Base-by-base conservation (phyloP, 2,113 vertebrate genomes). In the Chitala chitala region DNA sequence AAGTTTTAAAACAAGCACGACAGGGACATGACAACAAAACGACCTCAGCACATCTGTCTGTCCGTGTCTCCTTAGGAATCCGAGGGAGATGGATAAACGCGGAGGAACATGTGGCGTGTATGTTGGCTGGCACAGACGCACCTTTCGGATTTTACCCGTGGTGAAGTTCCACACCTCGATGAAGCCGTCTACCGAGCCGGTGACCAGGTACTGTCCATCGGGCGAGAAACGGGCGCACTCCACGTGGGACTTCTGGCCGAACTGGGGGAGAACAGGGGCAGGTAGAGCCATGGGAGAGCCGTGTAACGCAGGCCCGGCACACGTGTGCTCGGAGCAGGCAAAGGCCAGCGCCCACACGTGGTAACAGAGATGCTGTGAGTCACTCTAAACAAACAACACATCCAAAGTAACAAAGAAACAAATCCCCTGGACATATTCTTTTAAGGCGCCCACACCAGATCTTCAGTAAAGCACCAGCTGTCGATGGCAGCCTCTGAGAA, bases 151-250 rank as follows among this genome's bases (percentile, higher is more conserved):
- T 87, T 99, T 98, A 73, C 97, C 97, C 13, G 97, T 99, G 65
- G 96, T 98, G 86, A 99, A 99, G 85, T 99, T 99, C 97, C 97
- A 99, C 1, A 99, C 97, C 89, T 99, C 96, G 56, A 98, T 99
- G 86, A 99, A 98, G 63, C 96, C 96, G 72, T 99, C 97, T 9
- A 99, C 97, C 22, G 96, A 98, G 4, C 97, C 97, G 50, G 97
- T 99, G 63, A 99, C 96, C 81, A 99, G 84, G 82, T 98, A 99
- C 79, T 99, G 96, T 17, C 97, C 96, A 69, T 99, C 97, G 24
- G 97, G 97, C 75, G 97, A 99, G 91, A 99, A 99, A 0, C 97
- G 87, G 72, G 94, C 94, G 85, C 97, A 99, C 78, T 99, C 97
- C 79, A 99, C 97, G 0, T 99, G 97, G 3, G 97, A 98, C 79